A percentile compares a stretch with the other conserved stretches of the same genome.
These are phyloP conservation scores for Melanotaenia trifasciata DNA, from an alignment of 2,797 vertebrate genomes.

Conservation along the genomic window DNA sequence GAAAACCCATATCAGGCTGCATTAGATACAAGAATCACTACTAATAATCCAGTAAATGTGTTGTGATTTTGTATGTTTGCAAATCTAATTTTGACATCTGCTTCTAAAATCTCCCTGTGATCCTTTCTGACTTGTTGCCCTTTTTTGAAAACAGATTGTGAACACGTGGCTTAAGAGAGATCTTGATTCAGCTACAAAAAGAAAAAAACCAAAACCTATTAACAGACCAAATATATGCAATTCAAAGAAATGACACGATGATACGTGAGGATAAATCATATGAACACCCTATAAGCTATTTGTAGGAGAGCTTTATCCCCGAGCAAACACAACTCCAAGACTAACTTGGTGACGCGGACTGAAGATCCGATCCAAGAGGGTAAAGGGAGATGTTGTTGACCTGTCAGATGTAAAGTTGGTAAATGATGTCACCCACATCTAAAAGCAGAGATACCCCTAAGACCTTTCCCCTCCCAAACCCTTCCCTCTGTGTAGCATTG, in stretches of 20 bases:
- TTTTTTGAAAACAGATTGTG: neutral
- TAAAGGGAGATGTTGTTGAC: slow-evolving; percentile 56
- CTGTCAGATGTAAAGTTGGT: slow-evolving; percentile 50
- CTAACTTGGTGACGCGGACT: slow-evolving; percentile 30
- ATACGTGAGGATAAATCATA: neutral
- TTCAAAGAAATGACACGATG: neutral
- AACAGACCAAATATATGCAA: neutral
- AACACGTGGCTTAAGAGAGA: neutral
- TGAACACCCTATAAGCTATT: slow-evolving; percentile 26
- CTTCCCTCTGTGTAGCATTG: slow-evolving; percentile 31
- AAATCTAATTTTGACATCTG: neutral
- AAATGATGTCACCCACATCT: slow-evolving; percentile 73
- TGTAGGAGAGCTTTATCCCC: slow-evolving; percentile 4
- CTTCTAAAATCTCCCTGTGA: neutral
- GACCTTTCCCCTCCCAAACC: slow-evolving; percentile 14
- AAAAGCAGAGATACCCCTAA: slow-evolving; percentile 48
- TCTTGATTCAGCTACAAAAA: no score
- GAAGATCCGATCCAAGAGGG: slow-evolving; percentile 33
- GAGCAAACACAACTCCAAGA: slow-evolving; percentile 28
- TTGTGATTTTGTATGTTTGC: neutral
- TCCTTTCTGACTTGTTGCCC: neutral
- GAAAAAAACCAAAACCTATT: no score
- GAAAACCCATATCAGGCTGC: no score
- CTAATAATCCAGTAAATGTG: neutral
- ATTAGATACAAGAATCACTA: neutral